A percentile compares a stretch with the other conserved stretches of the same genome.
These are phyloP conservation scores for Mesaphorura yosii DNA, from an alignment of 1,140 invertebrate genomes.

Conservation along the genomic window DNA sequence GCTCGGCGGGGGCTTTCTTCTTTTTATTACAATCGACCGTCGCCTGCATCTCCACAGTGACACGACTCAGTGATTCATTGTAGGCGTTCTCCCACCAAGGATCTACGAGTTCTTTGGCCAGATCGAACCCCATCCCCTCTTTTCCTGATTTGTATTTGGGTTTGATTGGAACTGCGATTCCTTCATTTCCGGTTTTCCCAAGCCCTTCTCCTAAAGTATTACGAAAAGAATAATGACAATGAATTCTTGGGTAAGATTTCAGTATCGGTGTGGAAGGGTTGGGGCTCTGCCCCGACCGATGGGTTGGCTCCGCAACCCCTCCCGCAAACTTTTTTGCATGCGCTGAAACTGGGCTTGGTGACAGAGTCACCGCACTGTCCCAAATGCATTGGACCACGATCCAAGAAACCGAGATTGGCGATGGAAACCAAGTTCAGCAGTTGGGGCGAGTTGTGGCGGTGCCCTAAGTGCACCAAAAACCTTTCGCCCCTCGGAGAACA, in stretches of 20 bases:
- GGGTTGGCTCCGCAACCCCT: too few relatives aligned
- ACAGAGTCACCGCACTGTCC: neutral
- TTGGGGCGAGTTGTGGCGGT: neutral
- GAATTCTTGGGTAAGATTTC: neutral
- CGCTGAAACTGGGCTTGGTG: too few relatives aligned
- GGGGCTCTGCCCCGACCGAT: neutral
- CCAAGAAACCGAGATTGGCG: neutral
- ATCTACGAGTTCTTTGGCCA: constrained; percentile 27
- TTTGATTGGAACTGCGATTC: constrained; percentile 24
- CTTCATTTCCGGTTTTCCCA: constrained; percentile 23
- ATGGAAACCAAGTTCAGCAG: neutral
- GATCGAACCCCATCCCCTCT: constrained; percentile 30
- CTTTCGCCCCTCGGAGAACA: neutral
- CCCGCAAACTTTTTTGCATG: too few relatives aligned
- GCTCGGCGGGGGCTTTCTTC: neutral
- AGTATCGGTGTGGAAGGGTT: neutral
- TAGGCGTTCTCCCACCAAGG: constrained; percentile 29
- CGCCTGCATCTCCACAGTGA: too few relatives aligned
- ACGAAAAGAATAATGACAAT: neutral
- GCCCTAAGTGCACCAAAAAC: neutral
- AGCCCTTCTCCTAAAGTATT: constrained; percentile 18
- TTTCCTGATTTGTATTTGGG: constrained; percentile 26
- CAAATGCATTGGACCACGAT: neutral
- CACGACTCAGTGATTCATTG: constrained; percentile 18
- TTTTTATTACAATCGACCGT: neutral